These are phyloP conservation scores for Mesocricetus auratus DNA, from an alignment of 2,113 vertebrate genomes.

Conservation along the genomic window DNA sequence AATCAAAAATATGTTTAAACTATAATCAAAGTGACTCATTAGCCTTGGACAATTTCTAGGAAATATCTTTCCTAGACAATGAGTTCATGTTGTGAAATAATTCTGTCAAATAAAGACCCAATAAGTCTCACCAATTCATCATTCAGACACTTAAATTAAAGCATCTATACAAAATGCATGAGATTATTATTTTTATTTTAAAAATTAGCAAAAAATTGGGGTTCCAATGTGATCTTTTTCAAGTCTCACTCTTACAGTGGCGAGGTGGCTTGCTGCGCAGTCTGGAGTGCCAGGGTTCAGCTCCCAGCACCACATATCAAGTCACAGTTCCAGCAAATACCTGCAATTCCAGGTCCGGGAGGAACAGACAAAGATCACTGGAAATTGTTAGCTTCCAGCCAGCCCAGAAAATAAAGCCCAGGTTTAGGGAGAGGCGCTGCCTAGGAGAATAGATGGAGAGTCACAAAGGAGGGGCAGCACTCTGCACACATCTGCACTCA, in stretches of 20 bases:
- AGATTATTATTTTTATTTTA: conserved; percentile 42
- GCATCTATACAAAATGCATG: neutral
- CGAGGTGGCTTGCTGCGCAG: neutral
- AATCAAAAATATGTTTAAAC: conserved; percentile 25
- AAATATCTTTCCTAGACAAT: conserved; percentile 21
- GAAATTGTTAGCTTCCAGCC: neutral
- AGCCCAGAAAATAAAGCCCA: neutral
- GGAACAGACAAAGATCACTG: neutral
- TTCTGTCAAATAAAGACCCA: conserved; percentile 4
- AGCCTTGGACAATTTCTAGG: conserved; percentile 42
- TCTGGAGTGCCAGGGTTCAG: neutral
- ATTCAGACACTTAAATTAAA: conserved; percentile 29
- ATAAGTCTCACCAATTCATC: conserved; percentile 23
- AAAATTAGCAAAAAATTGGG: conserved; percentile 26
- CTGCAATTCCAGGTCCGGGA: neutral
- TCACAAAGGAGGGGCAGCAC: neutral
- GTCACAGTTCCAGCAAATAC: no score
- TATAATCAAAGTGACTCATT: neutral
- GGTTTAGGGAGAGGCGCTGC: neutral
- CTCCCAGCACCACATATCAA: neutral
- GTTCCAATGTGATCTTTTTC: neutral
- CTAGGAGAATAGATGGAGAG: neutral
- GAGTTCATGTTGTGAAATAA: conserved; percentile 14
- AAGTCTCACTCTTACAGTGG: neutral
- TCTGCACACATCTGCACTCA: neutral